phyloP scores from a whole-genome alignment of 2,888 invertebrate species.

The Hirtodrosophila duncani region DNA sequence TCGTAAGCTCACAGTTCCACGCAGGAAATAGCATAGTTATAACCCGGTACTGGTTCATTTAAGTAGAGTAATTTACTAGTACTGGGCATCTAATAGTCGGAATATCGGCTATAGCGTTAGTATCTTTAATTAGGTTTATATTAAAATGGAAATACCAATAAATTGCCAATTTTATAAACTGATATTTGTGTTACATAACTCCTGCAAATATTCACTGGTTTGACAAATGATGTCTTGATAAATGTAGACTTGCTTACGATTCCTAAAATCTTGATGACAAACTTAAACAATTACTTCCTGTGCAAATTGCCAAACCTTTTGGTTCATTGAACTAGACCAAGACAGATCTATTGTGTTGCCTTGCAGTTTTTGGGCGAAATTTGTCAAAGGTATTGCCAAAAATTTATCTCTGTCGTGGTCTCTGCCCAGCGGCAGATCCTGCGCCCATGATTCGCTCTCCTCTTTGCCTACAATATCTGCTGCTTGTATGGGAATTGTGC shows the following conservation, averaged over 20 bases:
- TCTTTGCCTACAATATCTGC: background rate
- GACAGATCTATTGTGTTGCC: conserved; percentile 9
- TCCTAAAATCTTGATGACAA: no score
- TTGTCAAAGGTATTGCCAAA: conserved; percentile 47
- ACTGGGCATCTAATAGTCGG: no score
- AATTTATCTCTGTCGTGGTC: conserved; percentile 53
- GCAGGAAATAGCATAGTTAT: conserved; percentile 20
- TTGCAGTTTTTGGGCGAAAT: conserved; percentile 16
- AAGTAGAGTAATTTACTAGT: no score
- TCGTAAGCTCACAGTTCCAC: conserved; percentile 35
- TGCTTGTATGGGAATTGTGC: conserved; percentile 55
- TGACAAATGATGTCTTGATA: conserved; percentile 10
- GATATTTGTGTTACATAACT: conserved; percentile 7
- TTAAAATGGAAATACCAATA: no score
- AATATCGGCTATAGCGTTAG: no score
- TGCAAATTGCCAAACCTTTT: no score
- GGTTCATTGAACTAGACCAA: no score
- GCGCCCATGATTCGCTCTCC: conserved; percentile 14
- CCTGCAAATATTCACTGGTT: no score
- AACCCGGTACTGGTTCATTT: no score
- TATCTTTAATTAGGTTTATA: no score
- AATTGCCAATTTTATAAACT: conserved; percentile 10
- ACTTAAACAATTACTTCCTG: no score
- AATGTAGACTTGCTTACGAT: no score
- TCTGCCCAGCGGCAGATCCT: conserved; percentile 13